Evolutionary conservation across 2,113 vertebrate species (phyloP), one percentile per base, ranked within the genome.

Genomic region (Toxostoma redivivum): DNA sequence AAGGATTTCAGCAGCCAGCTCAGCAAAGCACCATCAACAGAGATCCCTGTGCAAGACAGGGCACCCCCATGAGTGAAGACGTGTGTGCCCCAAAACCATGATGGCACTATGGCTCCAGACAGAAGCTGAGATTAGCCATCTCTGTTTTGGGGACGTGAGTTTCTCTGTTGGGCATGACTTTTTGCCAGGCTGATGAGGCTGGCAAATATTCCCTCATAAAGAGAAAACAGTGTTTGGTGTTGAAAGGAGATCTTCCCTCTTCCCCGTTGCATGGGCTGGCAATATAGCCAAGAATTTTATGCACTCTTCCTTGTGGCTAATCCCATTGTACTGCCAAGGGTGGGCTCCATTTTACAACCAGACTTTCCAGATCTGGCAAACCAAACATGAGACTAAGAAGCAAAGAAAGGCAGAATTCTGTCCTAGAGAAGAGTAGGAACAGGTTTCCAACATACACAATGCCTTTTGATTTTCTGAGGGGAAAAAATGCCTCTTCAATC

Each of bases 121-220:
- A 54, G 20, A 82, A 61, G 13, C 40, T 56, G 40, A 17, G 16
- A 76, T 64, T 61, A 30, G 5, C 12, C 30, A 25, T 37, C 31
- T 62, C 44, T 66, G 8, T 53, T 50, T n/a, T 0, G 0, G 20
- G 30, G 11, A 51, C 2, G 2, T 23, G 44, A 79, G 3, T 47
- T 86, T 88, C 50, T 62, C 11, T 53, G 6, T 2, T 70, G 18
- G 22, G 2, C 27, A 45, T 20, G 28, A 60, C 12, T 57, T 86
- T 62, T 54, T 77, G 31, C 13, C 37, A 80, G 21, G 7, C 10
- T 58, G 19, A 16, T 50, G 35, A 66, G 17, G 11, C 2, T 70
- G 19, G 23, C 5, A 90, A 67, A 47, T 23, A 31, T 10, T 62
- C n/a, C 24, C 18, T 54, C 8, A 20, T 15, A 5, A 38, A 60